Evolutionary conservation across 2,113 vertebrate species (phyloP), one percentile per base, ranked within the genome.

Genomic region (Limanda limanda): DNA sequence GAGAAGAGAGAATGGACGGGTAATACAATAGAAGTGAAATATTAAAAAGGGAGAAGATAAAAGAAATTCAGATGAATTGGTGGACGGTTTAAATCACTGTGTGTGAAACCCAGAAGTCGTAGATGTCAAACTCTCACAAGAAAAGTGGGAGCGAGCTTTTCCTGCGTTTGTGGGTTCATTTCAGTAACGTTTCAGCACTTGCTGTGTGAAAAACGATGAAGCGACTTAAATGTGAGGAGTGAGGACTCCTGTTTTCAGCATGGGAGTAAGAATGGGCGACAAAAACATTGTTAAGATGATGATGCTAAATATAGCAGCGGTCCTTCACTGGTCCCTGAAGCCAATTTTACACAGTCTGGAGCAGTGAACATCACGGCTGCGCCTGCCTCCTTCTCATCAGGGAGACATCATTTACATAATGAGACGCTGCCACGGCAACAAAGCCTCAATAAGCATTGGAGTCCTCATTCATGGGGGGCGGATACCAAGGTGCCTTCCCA

Each of bases 331-430:
- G 82, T 91, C 88, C 91, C 91, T 84, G 87, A 91, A 91, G 88
- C 86, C 79, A 82, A 76, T 89, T 90, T 92, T 84, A 92, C 88
- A 85, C 78, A 84, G 89, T 90, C 91, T 93, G 86, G 74, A 91
- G 86, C 87, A 82, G 88, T 67, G 84, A 89, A 68, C 86, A 87
- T 91, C 75, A 85, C 37, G 81, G 84, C 81, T 87, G 76, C 37
- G 71, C 81, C 83, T 78, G 85, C 81, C 84, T 87, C 69, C 63
- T 68, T 68, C 91, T 85, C 90, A 86, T 86, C 83, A 78, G 88
- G 82, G 86, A 89, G 81, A 86, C 78, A 70, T 89, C 78, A 86
- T 93, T 90, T 93, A 79, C 91, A 91, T 94, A 93, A 94, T 90
- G 83, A 93, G 88, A 86, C 63, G 89, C 88, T 88, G 85, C 86